Base-by-base conservation (phyloP, 2,113 vertebrate species). In the Pteropus alecto region DNA sequence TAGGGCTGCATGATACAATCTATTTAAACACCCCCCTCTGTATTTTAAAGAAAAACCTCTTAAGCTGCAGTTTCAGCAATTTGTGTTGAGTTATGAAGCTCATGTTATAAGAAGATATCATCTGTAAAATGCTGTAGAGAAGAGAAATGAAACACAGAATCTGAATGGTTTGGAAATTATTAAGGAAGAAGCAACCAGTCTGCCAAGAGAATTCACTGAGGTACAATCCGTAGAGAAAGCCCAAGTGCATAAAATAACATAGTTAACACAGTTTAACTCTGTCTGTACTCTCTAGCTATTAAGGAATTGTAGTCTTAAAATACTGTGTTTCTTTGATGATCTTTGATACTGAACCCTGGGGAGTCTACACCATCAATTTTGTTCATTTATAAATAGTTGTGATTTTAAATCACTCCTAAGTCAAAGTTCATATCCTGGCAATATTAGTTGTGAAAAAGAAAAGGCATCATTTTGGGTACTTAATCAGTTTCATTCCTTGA, bases 51-150 rank as follows among this genome's bases (percentile, higher is more conserved):
- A 98, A 98, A 63, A 97, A 82, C 87, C 95, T 97, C 92, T 97
- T 96, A 92, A 96, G 85, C 93, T 97, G 97, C 96, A 98, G 92
- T 97, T 98, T 97, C 73, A 96, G 81, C 68, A 95, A 97, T 97
- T 95, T 97, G 89, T 89, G 92, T 88, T 98, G 93, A 98, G 96
- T 97, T 98, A 98, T 96, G 95, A 98, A 96, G 63, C 48, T 95
- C 92, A 77, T 97, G 87, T 94, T 98, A 22, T 78, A 93, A 92
- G 94, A 97, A 93, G 86, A 89, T 95, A 95, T 24, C 87, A 94
- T 92, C 95, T 82, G 76, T 91, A 96, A 97, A 54, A 65, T 91
- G 87, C 95, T 76, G 16, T 24, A 77, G 38, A 87, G 11, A 94
- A 88, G 35, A 92, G 22, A 94, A 98, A 86, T 83, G 67, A 78